Evolutionary conservation across 2,797 vertebrate genomes (phyloP).

Genomic region (Sebastes variabilis): DNA sequence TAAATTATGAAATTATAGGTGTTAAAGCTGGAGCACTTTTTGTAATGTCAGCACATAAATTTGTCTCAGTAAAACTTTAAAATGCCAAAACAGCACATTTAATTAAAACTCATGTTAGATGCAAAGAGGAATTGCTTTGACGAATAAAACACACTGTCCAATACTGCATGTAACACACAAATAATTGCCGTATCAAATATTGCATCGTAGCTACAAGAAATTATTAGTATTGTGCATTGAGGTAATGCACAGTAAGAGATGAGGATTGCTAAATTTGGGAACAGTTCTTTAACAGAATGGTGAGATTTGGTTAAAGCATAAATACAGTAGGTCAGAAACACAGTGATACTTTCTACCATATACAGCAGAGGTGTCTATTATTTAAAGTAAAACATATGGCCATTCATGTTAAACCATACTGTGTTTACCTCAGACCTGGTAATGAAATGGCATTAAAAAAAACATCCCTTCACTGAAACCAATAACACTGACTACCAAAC

Average conservation of each 20-base stretch:
- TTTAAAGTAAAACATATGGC: slow-evolving; percentile 19
- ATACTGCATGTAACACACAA: slow-evolving; percentile 32
- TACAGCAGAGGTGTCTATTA: slow-evolving; percentile 35
- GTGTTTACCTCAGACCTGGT: slow-evolving; percentile 11
- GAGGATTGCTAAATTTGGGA: slow-evolving; percentile 6
- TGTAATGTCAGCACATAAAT: neutral
- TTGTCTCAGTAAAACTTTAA: slow-evolving; percentile 9
- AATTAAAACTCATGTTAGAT: neutral
- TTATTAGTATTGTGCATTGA: slow-evolving; percentile 14
- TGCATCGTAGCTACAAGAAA: slow-evolving; percentile 23
- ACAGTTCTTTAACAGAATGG: neutral
- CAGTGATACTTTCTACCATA: slow-evolving; percentile 26
- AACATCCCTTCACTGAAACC: slow-evolving; percentile 3
- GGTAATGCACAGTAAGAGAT: slow-evolving; percentile 21
- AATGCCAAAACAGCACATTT: slow-evolving; percentile 15
- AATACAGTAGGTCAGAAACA: slow-evolving; percentile 43
- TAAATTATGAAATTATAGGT: neutral
- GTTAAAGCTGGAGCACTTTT: slow-evolving; percentile 8
- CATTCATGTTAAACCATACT: slow-evolving; percentile 21
- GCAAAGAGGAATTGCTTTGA: neutral
- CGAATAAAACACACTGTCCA: slow-evolving; percentile 21
- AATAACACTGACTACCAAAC: slow-evolving; percentile 9
- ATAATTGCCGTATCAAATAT: slow-evolving; percentile 41
- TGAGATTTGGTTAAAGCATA: slow-evolving; percentile 53
- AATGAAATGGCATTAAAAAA: slow-evolving; percentile 21